Evolutionary conservation across 2,797 vertebrate genomes (phyloP).

Genomic region (Ptychadena robeensis): DNA sequence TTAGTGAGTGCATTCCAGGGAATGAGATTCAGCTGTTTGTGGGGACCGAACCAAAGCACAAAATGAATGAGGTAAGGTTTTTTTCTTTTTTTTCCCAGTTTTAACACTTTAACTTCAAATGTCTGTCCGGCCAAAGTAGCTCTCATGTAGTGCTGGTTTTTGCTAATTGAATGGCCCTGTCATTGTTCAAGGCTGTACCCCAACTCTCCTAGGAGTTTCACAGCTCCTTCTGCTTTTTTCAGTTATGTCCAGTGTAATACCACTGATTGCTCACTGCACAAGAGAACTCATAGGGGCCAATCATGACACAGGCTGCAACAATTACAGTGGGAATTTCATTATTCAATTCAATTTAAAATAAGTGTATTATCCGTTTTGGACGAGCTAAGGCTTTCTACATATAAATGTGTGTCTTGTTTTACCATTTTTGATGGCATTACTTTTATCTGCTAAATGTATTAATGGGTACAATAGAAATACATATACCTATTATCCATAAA

Average conservation of each 20-base stretch:
- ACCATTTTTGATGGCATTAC: no score
- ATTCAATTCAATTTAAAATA: not conserved
- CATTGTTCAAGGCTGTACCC: no score
- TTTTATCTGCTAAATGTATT: not conserved
- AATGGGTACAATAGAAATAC: not conserved
- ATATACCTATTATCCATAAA: not conserved
- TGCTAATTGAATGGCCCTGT: no score
- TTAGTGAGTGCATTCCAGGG: conserved; percentile 61
- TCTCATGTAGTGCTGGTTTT: not conserved
- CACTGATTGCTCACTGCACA: no score
- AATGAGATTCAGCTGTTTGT: conserved; percentile 62
- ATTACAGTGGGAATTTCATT: no score
- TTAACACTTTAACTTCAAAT: conserved; percentile 48
- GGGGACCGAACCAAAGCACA: conserved; percentile 58
- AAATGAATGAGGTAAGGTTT: conserved; percentile 60
- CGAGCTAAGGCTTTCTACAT: not conserved
- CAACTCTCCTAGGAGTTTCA: no score
- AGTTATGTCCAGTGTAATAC: no score
- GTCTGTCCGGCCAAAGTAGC: not conserved
- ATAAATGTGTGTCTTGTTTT: no score
- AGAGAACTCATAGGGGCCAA: no score
- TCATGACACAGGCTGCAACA: no score
- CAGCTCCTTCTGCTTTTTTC: no score
- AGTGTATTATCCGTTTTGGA: no score
- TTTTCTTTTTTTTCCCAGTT: not conserved